Conservation (phyloP, 2,113 vertebrate genomes). For the Eonycteris spelaea region DNA sequence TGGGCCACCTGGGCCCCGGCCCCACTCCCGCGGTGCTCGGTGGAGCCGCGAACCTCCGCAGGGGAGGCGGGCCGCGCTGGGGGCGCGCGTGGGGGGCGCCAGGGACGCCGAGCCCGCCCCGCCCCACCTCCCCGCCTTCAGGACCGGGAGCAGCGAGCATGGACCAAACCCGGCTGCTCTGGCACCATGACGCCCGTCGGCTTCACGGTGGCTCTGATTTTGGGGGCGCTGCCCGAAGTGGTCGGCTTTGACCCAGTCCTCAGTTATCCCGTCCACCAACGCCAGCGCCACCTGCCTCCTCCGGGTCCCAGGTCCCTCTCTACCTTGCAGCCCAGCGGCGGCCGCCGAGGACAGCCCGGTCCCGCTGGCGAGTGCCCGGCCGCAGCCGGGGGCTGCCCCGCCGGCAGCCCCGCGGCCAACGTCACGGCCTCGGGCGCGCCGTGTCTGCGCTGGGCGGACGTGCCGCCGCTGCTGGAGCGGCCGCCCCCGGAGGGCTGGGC, state of each 20-base stretch:
- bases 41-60: neutral
- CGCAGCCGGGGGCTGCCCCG: constrained; percentile 77
- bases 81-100: constrained; percentile 18
- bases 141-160: constrained; percentile 56
- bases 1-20: neutral
- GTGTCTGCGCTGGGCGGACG: constrained; percentile 87
- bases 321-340: neutral
- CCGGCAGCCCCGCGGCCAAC: constrained; percentile 82
- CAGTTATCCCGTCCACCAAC: neutral
- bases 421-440: constrained; percentile 85
- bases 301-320: neutral
- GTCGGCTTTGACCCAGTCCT: neutral
- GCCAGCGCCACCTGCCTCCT: neutral
- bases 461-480: constrained; percentile 79
- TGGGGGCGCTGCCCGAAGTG: constrained; percentile 66
- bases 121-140: neutral
- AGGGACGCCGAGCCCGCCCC: constrained; percentile 77
- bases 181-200: constrained; percentile 79
- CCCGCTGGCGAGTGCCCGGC: neutral
- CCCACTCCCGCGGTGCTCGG: neutral
- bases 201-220: constrained; percentile 68
- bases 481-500: constrained; percentile 62
- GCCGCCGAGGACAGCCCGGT: neutral
- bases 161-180: constrained; percentile 59
- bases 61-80: neutral